A percentile compares a stretch with the other conserved stretches of the same genome.
These are phyloP conservation scores for Aplysina aerophoba DNA, from an alignment of 37 sponge, comb jelly and placozoan species.

Conservation along the genomic window DNA sequence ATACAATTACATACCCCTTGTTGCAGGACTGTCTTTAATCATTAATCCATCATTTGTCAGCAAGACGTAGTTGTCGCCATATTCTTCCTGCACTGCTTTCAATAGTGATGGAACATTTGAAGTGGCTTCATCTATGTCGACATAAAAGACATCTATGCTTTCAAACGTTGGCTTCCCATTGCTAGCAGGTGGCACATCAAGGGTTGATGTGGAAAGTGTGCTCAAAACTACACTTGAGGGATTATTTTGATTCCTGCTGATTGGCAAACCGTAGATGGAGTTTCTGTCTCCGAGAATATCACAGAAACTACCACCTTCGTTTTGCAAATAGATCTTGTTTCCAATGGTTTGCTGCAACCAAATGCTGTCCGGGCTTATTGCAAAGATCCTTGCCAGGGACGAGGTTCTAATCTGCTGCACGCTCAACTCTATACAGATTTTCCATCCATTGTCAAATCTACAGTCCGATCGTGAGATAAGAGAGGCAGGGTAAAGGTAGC, in stretches of 20 bases:
- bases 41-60: neutral
- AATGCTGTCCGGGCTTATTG: neutral
- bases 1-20: too few relatives aligned
- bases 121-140: neutral
- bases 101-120: neutral
- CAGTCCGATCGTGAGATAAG: too few relatives aligned
- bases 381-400: neutral
- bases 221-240: neutral
- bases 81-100: neutral
- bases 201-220: too few relatives aligned
- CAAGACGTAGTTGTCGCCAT: neutral
- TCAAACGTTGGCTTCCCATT: neutral
- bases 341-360: slow-evolving; percentile 22
- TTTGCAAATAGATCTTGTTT: slow-evolving; percentile 4
- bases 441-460: too few relatives aligned
- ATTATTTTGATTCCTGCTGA: neutral
- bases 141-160: neutral
- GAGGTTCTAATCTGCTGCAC: neutral
- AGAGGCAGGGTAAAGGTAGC: too few relatives aligned
- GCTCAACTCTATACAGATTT: too few relatives aligned
- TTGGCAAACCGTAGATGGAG: too few relatives aligned
- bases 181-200: neutral
- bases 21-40: neutral
- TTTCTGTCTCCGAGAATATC: too few relatives aligned
- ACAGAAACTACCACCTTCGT: neutral